phyloP scores from a whole-genome alignment of 1,140 invertebrate species.

The Danaus melanippus region DNA sequence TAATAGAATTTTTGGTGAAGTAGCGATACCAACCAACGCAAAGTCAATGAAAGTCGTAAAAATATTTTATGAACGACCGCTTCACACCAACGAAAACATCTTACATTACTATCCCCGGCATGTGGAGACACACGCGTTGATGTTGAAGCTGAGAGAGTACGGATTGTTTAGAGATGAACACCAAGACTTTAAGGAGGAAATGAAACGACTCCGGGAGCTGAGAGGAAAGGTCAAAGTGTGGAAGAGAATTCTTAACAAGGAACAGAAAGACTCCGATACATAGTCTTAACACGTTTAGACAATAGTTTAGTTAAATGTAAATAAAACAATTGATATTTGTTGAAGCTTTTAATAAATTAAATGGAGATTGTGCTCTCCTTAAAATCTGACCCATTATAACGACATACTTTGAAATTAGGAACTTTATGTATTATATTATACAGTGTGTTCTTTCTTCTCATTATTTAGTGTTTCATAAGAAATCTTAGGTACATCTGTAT shows the following conservation, averaged over 20 bases:
- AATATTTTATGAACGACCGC: slow-evolving; percentile 82
- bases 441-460: slow-evolving; percentile 9
- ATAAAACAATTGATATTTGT: not conserved
- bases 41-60: slow-evolving; percentile 89
- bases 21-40: slow-evolving; percentile 79
- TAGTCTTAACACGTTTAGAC: not conserved
- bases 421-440: no score
- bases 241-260: slow-evolving; percentile 36
- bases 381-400: no score
- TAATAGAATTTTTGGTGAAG: slow-evolving; percentile 92
- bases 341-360: no score
- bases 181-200: slow-evolving; percentile 93
- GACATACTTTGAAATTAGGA: no score
- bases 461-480: slow-evolving; percentile 14
- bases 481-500: slow-evolving; percentile 10
- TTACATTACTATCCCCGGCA: slow-evolving; percentile 91
- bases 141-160: slow-evolving; percentile 81
- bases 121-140: slow-evolving; percentile 80
- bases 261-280: slow-evolving; percentile 33
- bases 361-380: no score
- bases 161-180: slow-evolving; percentile 92
- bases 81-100: slow-evolving; percentile 81
- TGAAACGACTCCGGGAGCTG: slow-evolving; percentile 81
- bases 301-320: slow-evolving; percentile 8
- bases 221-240: slow-evolving; percentile 81